Evolutionary conservation across 2,888 invertebrate genomes (phyloP), one percentile per base, ranked within the genome.

Genomic region (Syritta pipiens): DNA sequence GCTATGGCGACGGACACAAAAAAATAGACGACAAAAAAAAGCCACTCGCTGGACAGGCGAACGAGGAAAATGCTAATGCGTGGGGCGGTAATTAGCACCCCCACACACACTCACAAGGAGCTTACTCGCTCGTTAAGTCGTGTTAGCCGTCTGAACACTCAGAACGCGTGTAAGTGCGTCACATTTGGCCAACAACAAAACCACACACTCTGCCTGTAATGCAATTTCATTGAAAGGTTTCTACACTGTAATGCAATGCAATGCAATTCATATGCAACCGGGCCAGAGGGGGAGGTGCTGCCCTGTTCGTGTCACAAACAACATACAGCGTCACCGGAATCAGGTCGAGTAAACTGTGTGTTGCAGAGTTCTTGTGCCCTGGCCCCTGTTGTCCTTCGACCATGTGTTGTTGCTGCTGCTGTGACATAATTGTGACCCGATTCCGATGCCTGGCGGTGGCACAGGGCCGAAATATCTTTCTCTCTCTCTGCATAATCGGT

Each of bases 361-460:
- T 12, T 59, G 59, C 49, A 42, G 40, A n/a, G 28, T 53, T 53
- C 32, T 53, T 60, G 24, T 28, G 9, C 10, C 19, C 3, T 24
- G n/a, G 22, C 24, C 60, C 22, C 7, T 26, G 57, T 30, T 57
- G 67, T 67, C 67, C 67, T 67, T 57, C 67, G 57, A 37, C 20
- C 17, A 9, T 44, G 32, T 46, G 46, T 20, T 57, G 19, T 3
- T 32, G 22, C 20, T 20, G 32, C 2, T 42, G 48, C 46, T 69
- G 28, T 60, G 59, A 69, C 51, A 69, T 44, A 69, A 60, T 59
- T 69, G 59, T 69, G 69, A 69, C 69, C 69, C 69, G 42, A 51
- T 69, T 59, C 17, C 69, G 42, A 69, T 60, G 24, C 17, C 17
- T 32, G 42, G n/a, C 7, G 48, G 49, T 59, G 44, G 49, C 51